phyloP scores from a whole-genome alignment of 2,113 vertebrate species.

The Chloroceryle aenea region DNA sequence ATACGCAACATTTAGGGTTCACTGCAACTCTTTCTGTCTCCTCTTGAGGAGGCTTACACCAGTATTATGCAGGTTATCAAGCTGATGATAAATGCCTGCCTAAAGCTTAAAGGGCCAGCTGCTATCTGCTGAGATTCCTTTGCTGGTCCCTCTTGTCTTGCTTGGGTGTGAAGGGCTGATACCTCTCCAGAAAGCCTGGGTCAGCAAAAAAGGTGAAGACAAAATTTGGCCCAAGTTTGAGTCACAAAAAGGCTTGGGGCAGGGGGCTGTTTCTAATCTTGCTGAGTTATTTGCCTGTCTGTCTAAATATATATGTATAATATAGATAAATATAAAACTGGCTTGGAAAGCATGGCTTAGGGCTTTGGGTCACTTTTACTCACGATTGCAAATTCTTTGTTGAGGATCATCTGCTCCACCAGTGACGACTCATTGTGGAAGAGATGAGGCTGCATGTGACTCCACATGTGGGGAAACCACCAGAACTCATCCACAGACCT shows the following conservation, averaged over 20 bases:
- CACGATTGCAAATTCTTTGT: constrained; percentile 92
- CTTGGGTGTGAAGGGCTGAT: background rate
- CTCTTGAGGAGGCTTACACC: background rate
- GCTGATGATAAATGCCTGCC: background rate
- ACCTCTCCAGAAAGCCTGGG: background rate
- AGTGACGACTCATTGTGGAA: constrained; percentile 95
- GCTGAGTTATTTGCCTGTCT: background rate
- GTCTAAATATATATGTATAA: background rate
- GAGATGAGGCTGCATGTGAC: constrained; percentile 97
- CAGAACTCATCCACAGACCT: constrained; percentile 93
- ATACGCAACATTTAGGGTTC: background rate
- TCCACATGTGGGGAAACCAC: constrained; percentile 99
- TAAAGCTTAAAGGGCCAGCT: background rate
- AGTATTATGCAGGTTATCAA: too few species aligned
- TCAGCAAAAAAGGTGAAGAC: background rate
- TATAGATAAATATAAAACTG: rapidly evolving
- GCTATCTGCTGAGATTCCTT: background rate
- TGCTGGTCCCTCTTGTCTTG: background rate
- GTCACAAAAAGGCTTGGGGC: too few species aligned
- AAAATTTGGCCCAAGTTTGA: background rate
- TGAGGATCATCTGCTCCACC: constrained; percentile 96
- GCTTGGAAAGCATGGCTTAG: background rate
- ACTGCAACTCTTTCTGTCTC: background rate
- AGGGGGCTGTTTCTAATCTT: background rate
- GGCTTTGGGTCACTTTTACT: background rate